Conservation (phyloP, 2,113 vertebrate genomes). For the Colius striatus region DNA sequence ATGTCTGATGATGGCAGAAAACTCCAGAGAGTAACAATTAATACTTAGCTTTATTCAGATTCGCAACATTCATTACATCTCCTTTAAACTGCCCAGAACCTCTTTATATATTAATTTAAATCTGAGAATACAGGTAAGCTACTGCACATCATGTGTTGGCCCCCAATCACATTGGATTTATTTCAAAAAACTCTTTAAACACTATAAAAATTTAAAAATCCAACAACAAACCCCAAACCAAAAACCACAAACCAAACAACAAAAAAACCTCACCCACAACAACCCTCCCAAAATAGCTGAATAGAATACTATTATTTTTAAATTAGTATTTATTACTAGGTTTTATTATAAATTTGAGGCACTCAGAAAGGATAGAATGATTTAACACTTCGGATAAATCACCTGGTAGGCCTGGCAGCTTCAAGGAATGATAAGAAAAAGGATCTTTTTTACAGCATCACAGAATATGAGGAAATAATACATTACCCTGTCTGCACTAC, state of each 20-base stretch:
- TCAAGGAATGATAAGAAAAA: background rate
- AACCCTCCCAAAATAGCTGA: background rate
- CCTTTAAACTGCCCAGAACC: constrained; percentile 14
- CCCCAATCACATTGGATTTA: background rate
- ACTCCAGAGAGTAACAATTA: constrained; percentile 36
- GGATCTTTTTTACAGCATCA: background rate
- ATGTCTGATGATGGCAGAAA: background rate
- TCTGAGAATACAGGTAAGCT: background rate
- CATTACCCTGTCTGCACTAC: background rate
- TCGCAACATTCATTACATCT: constrained; percentile 36
- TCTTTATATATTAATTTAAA: constrained; percentile 3
- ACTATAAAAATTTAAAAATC: too few species aligned
- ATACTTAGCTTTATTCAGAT: constrained; percentile 39
- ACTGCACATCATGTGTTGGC: background rate
- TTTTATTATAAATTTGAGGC: background rate
- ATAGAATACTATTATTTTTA: background rate
- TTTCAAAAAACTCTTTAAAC: background rate
- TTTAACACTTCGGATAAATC: background rate
- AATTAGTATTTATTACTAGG: background rate
- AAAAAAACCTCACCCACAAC: background rate
- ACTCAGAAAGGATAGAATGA: background rate
- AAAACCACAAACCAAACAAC: background rate
- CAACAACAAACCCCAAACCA: background rate
- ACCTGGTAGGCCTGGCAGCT: background rate
- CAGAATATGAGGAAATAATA: background rate